These are phyloP conservation scores for human (Homo sapiens) DNA, from an alignment of 2,113 vertebrate genomes.

Conservation along the genomic window GRCh38 chr5:100888501-100889000, in stretches of 20 bases:
- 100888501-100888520: background rate
- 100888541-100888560: background rate
- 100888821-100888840: background rate
- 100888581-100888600: background rate
- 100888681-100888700: background rate
- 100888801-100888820: conserved; percentile 3
- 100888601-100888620: background rate
- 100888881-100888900: background rate
- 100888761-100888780: background rate
- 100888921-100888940: background rate
- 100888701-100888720: background rate
- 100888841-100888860: background rate
- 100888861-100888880: background rate
- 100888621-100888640: background rate
- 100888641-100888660: background rate
- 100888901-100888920: background rate
- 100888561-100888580: background rate
- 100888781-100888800: background rate
- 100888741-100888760: background rate
- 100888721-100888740: background rate
- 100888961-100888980: background rate
- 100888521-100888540: background rate
- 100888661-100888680: background rate
- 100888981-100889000: background rate
- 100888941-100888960: background rate